Evolutionary conservation across 1,140 invertebrate species (phyloP).

Genomic region (Trichonephila clavata): DNA sequence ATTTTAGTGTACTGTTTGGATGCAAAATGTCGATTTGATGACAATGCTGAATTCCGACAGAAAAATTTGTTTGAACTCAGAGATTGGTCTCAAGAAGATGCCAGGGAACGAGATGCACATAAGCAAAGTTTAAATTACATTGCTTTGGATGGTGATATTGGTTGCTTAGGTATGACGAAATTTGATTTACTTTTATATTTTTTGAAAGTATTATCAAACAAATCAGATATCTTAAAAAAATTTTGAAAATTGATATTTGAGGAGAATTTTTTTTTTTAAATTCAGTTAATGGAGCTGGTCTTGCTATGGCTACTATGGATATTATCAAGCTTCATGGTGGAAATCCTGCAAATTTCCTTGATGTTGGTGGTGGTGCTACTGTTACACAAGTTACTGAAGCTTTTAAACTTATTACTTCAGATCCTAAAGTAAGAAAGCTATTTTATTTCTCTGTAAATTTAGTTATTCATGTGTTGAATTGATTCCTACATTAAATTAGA

Average conservation of each 20-base stretch:
- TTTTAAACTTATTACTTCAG: conserved; percentile 94
- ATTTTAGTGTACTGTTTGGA: conserved; percentile 82
- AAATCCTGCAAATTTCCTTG: conserved; percentile 96
- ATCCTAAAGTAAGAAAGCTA: conserved; percentile 83
- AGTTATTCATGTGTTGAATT: too few species aligned
- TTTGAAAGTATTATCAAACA: neutral
- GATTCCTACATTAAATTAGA: too few species aligned
- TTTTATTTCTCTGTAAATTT: neutral
- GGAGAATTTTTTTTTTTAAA: neutral
- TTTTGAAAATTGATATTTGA: neutral
- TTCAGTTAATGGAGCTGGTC: conserved; percentile 96
- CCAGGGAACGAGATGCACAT: conserved; percentile 95
- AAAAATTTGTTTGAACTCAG: conserved; percentile 92
- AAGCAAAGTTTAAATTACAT: conserved; percentile 98
- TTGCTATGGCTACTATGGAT: conserved; percentile 99
- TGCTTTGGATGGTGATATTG: conserved; percentile 92
- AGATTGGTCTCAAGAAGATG: conserved; percentile 95
- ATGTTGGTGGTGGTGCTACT: conserved; percentile 97
- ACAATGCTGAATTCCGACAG: conserved; percentile 97
- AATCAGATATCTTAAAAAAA: neutral
- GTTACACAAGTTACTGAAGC: conserved; percentile 92
- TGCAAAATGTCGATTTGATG: conserved; percentile 97
- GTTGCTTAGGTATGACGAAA: conserved; percentile 81
- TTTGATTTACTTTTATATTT: neutral
- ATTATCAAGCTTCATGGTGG: conserved; percentile 97